Evolutionary conservation across 2,113 vertebrate species (phyloP).

Genomic region (Catharus fuscescens): DNA sequence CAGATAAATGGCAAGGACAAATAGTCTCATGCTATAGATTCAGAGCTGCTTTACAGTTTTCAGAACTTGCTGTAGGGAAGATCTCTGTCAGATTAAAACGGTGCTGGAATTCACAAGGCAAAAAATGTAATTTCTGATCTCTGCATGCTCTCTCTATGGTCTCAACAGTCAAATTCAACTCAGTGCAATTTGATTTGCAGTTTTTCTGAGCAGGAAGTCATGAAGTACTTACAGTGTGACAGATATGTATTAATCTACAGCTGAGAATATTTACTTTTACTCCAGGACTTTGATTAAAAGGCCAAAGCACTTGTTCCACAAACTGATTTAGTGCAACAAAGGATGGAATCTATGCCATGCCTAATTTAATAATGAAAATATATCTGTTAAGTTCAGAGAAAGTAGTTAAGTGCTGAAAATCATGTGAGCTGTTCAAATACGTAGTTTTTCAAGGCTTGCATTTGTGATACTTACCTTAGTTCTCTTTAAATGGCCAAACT

Average conservation of each 20-base stretch:
- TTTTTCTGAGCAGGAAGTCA: not conserved
- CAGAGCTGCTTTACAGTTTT: not conserved
- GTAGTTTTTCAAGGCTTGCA: not conserved
- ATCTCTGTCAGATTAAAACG: not conserved
- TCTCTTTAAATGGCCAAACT: not conserved
- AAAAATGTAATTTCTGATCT: conserved; percentile 23
- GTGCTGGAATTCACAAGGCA: not conserved
- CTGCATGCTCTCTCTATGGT: not conserved
- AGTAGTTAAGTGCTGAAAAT: not conserved
- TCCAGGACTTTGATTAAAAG: not conserved
- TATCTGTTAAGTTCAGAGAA: not conserved
- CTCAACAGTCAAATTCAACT: not conserved
- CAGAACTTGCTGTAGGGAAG: not conserved
- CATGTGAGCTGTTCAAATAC: not conserved
- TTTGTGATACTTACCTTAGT: not conserved
- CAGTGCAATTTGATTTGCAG: not conserved
- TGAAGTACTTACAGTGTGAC: not conserved
- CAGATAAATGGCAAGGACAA: not conserved
- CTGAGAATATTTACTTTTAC: not conserved
- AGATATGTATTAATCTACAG: not conserved
- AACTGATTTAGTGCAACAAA: not conserved
- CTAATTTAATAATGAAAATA: not conserved
- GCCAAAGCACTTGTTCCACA: not conserved
- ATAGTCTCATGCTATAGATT: not conserved
- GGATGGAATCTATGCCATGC: not conserved